These are phyloP conservation scores for Bos indicus DNA, from an alignment of 2,113 vertebrate species.

Conservation along the genomic window DNA sequence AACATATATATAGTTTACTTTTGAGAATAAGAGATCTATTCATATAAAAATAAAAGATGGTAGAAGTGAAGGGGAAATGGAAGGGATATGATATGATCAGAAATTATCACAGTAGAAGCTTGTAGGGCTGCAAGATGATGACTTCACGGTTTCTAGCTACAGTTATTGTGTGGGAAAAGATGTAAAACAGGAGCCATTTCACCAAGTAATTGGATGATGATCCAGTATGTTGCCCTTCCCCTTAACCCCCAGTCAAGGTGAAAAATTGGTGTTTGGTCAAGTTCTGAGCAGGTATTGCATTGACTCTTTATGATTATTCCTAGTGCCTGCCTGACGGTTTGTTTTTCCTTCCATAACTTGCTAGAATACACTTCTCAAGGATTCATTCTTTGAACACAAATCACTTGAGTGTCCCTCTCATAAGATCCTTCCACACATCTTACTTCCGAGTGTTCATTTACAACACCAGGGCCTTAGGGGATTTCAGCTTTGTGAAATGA, in stretches of 20 bases:
- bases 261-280: background rate
- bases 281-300: background rate
- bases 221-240: background rate
- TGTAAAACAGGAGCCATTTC: background rate
- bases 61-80: background rate
- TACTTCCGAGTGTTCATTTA: background rate
- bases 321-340: background rate
- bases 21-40: background rate
- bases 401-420: background rate
- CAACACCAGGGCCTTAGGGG: background rate
- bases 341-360: background rate
- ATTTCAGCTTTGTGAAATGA: conserved; percentile 17
- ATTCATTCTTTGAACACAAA: background rate
- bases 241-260: background rate
- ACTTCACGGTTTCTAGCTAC: background rate
- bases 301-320: background rate
- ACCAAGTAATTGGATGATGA: background rate
- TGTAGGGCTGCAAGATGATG: background rate
- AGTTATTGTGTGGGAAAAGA: background rate
- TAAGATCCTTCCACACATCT: background rate
- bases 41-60: background rate
- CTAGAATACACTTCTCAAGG: background rate
- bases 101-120: conserved; percentile 16
- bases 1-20: background rate
- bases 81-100: conserved; percentile 30